phyloP scores from a whole-genome alignment of 1,140 invertebrate genomes.

The Drosophila fuyamai region DNA sequence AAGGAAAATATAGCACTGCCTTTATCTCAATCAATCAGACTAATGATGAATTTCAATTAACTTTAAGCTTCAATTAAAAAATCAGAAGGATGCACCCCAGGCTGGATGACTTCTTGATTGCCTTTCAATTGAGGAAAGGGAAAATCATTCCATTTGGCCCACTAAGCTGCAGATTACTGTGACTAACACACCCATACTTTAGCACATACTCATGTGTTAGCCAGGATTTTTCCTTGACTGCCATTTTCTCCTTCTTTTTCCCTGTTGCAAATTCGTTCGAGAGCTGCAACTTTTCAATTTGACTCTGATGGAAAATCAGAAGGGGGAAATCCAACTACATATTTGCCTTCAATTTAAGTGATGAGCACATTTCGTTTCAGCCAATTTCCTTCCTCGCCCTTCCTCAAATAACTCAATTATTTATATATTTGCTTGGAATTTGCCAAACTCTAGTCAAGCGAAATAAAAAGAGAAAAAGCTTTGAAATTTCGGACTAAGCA shows the following conservation, averaged over 20 bases:
- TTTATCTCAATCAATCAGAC: constrained; percentile 52
- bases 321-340: constrained; percentile 27
- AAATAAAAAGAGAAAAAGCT: background rate
- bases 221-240: constrained; percentile 23
- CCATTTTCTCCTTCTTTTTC: constrained; percentile 14
- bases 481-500: constrained; percentile 15
- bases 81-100: constrained; percentile 11
- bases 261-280: constrained; percentile 53
- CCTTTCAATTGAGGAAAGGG: background rate
- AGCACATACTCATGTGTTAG: constrained; percentile 18
- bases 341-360: constrained; percentile 63
- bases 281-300: constrained; percentile 71
- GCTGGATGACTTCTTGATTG: constrained; percentile 30
- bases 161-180: constrained; percentile 49
- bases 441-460: constrained; percentile 9
- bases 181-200: constrained; percentile 20
- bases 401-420: constrained; percentile 49
- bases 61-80: constrained; percentile 48
- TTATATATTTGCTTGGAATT: constrained; percentile 53
- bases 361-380: constrained; percentile 34
- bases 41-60: constrained; percentile 67
- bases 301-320: constrained; percentile 43
- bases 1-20: constrained; percentile 11
- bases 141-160: constrained; percentile 25
- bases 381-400: constrained; percentile 17